Evolutionary conservation across 2,113 vertebrate species (phyloP).

Genomic region (Scophthalmus maximus): DNA sequence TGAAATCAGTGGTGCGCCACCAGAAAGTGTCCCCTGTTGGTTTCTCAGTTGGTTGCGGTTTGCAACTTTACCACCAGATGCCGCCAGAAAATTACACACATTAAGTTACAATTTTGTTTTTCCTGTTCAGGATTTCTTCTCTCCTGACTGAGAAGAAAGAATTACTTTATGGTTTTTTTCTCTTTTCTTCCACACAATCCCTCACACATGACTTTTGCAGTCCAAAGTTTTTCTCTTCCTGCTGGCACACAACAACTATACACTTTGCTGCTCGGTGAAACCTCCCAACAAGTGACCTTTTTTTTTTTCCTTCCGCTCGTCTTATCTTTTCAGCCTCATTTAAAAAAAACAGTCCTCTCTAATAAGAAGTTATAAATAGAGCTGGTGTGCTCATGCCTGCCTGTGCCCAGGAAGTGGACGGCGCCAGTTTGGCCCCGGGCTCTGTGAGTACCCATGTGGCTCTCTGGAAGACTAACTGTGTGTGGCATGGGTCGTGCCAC

Average conservation of each 20-base stretch:
- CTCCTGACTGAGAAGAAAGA: too few species aligned
- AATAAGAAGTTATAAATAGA: constrained; percentile 72
- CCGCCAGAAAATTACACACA: too few species aligned
- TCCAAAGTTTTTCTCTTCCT: not conserved
- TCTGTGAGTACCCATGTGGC: constrained; percentile 47
- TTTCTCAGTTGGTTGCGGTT: too few species aligned
- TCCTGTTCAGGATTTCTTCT: too few species aligned
- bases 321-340: constrained; percentile 66
- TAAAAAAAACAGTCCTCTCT: constrained; percentile 52
- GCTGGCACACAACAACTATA: not conserved
- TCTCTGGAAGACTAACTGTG: constrained; percentile 55
- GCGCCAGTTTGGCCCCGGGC: constrained; percentile 67
- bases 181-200: not conserved
- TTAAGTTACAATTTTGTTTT: too few species aligned
- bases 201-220: not conserved
- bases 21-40: too few species aligned
- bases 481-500: constrained; percentile 49
- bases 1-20: too few species aligned
- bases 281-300: constrained; percentile 23
- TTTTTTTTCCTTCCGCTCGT: constrained; percentile 51
- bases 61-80: too few species aligned
- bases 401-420: constrained; percentile 65
- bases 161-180: too few species aligned
- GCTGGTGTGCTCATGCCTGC: constrained; percentile 29
- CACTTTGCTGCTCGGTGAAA: not conserved